Conservation (phyloP, 2,797 vertebrate species). For the Stomatorhinus walkeri region DNA sequence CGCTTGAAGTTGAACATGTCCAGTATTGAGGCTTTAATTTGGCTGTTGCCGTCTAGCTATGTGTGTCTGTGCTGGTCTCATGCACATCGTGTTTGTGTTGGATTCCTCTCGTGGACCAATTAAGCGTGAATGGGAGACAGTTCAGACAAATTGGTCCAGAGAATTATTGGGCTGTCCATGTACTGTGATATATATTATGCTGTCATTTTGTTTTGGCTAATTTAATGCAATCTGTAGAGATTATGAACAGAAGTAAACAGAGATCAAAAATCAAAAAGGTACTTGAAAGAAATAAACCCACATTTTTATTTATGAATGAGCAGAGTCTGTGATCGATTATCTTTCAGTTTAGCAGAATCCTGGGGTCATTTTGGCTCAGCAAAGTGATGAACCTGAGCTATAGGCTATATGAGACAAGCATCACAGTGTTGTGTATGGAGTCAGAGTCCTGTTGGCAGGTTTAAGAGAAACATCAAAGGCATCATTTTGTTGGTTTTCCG, state of each 20-base stretch:
- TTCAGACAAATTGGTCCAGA: not conserved
- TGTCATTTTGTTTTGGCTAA: not conserved
- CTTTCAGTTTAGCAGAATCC: not conserved
- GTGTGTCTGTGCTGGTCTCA: not conserved
- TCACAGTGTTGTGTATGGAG: not conserved
- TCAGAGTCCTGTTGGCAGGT: not conserved
- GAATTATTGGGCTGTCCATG: not conserved
- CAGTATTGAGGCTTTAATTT: not conserved
- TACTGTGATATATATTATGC: not conserved
- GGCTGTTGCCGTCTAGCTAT: not conserved
- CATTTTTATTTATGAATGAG: not conserved
- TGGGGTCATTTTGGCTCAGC: not conserved
- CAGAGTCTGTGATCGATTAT: not conserved
- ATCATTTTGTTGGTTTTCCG: not conserved
- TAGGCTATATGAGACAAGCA: not conserved
- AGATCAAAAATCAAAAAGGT: not conserved
- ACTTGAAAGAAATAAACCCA: not conserved
- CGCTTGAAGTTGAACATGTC: not conserved
- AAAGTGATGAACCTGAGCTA: not conserved
- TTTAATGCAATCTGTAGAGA: not conserved
- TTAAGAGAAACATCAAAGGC: not conserved
- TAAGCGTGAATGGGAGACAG: not conserved
- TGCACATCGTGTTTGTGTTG: not conserved
- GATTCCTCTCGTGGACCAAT: not conserved
- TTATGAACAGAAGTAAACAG: not conserved